Percentiles rank a stretch among this genome's conserved stretches.
These are phyloP conservation scores for Ganaspis brasiliensis DNA, from an alignment of 2,888 invertebrate genomes.

Conservation along the genomic window DNA sequence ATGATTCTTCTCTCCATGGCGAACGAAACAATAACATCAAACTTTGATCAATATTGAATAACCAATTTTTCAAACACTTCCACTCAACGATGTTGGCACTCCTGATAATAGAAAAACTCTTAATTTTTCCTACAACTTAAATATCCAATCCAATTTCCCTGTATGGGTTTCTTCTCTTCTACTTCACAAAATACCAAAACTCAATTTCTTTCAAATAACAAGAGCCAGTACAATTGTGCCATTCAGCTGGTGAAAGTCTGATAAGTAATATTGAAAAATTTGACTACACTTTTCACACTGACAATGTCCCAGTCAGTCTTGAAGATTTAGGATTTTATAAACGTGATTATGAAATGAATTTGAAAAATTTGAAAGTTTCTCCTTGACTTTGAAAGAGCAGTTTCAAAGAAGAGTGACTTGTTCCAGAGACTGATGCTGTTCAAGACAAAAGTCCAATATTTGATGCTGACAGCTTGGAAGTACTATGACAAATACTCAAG, in stretches of 20 bases:
- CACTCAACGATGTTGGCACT: background rate
- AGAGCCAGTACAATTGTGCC: constrained; percentile 74
- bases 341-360: no score
- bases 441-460: constrained; percentile 24
- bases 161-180: background rate
- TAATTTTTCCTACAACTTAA: background rate
- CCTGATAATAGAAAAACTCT: no score
- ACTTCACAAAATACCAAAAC: background rate
- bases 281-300: no score
- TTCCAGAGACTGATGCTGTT: constrained; percentile 1
- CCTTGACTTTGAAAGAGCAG: constrained; percentile 32
- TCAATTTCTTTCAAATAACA: constrained; percentile 73
- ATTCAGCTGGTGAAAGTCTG: constrained; percentile 59
- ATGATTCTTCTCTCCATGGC: constrained; percentile 77
- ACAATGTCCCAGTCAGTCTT: no score
- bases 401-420: constrained; percentile 6
- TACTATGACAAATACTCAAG: constrained; percentile 61
- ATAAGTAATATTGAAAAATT: no score
- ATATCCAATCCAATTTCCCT: background rate
- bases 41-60: background rate
- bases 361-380: constrained; percentile 4
- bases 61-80: background rate
- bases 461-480: constrained; percentile 45
- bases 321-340: no score
- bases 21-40: constrained; percentile 46